Evolutionary conservation across 92 coral and sea anemone species (phyloP), one percentile per base, ranked within the genome.

Genomic region (Chrysogorgia sp.): DNA sequence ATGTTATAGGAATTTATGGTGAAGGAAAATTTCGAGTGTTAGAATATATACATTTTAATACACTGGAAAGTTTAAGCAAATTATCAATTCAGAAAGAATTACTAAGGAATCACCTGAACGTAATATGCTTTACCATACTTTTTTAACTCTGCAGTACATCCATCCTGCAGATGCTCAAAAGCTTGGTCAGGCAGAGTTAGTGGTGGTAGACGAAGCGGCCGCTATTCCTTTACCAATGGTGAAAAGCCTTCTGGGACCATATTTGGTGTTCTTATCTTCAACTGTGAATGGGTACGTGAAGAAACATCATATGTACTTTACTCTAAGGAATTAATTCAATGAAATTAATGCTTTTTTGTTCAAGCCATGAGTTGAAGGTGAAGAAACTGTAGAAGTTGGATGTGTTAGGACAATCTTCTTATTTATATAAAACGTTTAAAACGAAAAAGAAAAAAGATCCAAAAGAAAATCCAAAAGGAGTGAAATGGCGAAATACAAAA

Each of bases 91-190:
- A n/a, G n/a, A n/a, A n/a, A n/a, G n/a, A n/a, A n/a, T n/a, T n/a
- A n/a, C n/a, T n/a, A n/a, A n/a, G n/a, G n/a, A n/a, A n/a, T n/a
- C n/a, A n/a, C n/a, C n/a, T n/a, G n/a, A n/a, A n/a, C n/a, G n/a
- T n/a, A 43, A 43, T 43, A 43, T 52, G 59, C 59, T 5, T 52
- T 52, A 52, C 6, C 22, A 24, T n/a, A n/a, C 34, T 19, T 28
- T 25, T 13, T 34, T 45, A 17, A 15, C 28, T 17, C 61, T 71
- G 13, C 87, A 93, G 97, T 91, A 93, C 81, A 91, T 93, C 52
- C 97, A 93, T 57, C 98, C 98, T 14, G 86, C 97, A 23, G 98
- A 93, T 83, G 94, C 97, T 13, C 98, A 93, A 77, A 93, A 93
- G 74, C 97, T 93, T 74, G 98, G 98, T 19, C 98, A 93, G 75